Base-by-base conservation (phyloP, 2,888 invertebrate species). In the Sympetrum striolatum region DNA sequence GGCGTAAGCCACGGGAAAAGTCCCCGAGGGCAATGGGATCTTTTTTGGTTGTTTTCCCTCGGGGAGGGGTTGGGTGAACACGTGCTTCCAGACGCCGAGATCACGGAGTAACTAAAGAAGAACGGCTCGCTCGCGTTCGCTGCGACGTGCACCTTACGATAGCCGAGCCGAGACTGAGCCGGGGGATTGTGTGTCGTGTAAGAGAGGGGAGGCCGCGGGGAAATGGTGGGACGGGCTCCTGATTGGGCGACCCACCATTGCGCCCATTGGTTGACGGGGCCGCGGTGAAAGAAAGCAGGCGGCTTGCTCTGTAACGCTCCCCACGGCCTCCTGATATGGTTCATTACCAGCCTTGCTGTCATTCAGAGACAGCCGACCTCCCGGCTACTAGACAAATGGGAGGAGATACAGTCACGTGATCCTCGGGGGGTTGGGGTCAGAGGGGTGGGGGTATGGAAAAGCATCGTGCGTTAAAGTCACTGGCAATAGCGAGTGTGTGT, bases 331-430 rank as follows among this genome's bases (percentile, higher is more conserved):
- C 25, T 48, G 81, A 81, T 81, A 81, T 81, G 81, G 44, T 81
- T 81, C 81, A 81, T 81, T 81, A 81, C 44, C 81, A 81, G 81
- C 81, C 81, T 44, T 44, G 81, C 81, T 81, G 81, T 81, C 81
- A 48, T 44, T 44, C 81, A 48, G 81, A 81, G 48, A 39, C 48
- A 25, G 81, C 39, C 39, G 81, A 81, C 81, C 81, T 81, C 81
- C 81, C 81, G 81, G 81, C 81, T 25, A 81, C 81, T 81, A 81
- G 81, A 81, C 81, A 81, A 81, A 81, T 81, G 81, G 81, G 44
- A 81, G 81, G 81, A 81, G 81, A 48, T 48, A 44, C 39, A 44
- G 81, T 44, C 81, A 48, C 44, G 48, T 44, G 81, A 48, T 44
- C 18, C 18, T 35, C n/a, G 39, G 81, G 80, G 81, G 15, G n/a